Evolutionary conservation across 2,888 invertebrate genomes (phyloP), one percentile per base, ranked within the genome.

Genomic region (Amblyjoppa proteus): DNA sequence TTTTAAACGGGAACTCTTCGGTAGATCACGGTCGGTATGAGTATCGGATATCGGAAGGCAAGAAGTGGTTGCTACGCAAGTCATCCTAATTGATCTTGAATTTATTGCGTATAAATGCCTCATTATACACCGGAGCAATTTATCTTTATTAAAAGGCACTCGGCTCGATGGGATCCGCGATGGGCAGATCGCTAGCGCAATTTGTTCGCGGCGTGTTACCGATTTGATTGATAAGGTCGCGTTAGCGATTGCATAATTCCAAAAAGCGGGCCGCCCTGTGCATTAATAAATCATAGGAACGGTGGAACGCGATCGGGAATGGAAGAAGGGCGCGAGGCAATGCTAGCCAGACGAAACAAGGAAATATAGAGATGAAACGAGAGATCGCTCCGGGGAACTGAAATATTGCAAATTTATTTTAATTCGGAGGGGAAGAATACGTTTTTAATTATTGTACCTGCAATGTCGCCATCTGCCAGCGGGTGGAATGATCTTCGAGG

Each of bases 21-120:
- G 41, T 7, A 25, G 25, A 61, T 28, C 74, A 53, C 16, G 31
- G 16, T 70, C 70, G 31, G 70, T 4, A 41, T 13, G 73, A 73
- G 56, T 70, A 51, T 31, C 41, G 53, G n/a, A 68, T 56, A 41
- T 68, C 68, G 28, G 7, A 31, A 34, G 41, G 56, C 58, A 84
- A 84, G 73, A 82, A 79, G 56, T 69, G n/a, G 25, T 41, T 28
- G 69, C 77, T 49, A 71, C 83, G 61, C 64, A 28, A 68, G 51
- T 79, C 78, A 89, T 90, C 88, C 89, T 90, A 91, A 91, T 92
- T 89, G 88, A 82, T 86, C 80, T 66, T 31, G 82, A 90, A 91
- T 91, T 91, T 91, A 91, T 91, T 87, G 86, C 89, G 81, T 87
- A 87, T 90, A 90, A 91, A 90, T 90, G 88, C 84, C 85, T 89